Evolutionary conservation across 2,113 vertebrate genomes (phyloP).

Genomic region (Meriones unguiculatus): DNA sequence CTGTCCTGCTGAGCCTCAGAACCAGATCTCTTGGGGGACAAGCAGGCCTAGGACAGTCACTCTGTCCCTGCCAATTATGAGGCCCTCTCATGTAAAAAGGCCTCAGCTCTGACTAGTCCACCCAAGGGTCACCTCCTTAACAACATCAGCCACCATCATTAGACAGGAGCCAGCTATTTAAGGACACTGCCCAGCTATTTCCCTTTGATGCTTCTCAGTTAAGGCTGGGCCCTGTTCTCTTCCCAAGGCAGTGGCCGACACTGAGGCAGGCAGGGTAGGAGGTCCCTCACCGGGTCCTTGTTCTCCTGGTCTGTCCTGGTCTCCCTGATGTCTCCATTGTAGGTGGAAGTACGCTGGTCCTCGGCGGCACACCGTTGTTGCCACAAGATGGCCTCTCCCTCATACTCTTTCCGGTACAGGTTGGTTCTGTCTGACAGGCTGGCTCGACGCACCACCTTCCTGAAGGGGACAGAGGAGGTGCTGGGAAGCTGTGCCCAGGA

Average conservation of each 20-base stretch:
- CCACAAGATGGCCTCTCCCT: slow-evolving; percentile 98
- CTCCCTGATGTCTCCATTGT: slow-evolving; percentile 89
- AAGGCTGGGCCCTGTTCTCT: neutral
- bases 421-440: slow-evolving; percentile 97
- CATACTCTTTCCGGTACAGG: slow-evolving; percentile 96
- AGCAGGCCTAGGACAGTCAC: neutral
- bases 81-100: neutral
- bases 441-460: slow-evolving; percentile 97
- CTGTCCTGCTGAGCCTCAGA: neutral
- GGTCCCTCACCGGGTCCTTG: slow-evolving; percentile 88
- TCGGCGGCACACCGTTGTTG: slow-evolving; percentile 90
- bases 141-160: neutral
- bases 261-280: accelerated
- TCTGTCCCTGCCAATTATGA: neutral
- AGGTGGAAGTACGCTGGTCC: slow-evolving; percentile 85
- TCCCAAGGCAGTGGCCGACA: neutral
- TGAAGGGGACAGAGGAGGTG: slow-evolving; percentile 76
- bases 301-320: slow-evolving; percentile 94
- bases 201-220: neutral
- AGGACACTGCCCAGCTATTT: neutral
- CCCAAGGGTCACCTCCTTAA: neutral
- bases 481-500: neutral
- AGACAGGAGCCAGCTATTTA: neutral
- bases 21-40: neutral
- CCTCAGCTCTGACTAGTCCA: neutral